phyloP scores from a whole-genome alignment of 2,888 invertebrate species.

The Matsumyia berberina region DNA sequence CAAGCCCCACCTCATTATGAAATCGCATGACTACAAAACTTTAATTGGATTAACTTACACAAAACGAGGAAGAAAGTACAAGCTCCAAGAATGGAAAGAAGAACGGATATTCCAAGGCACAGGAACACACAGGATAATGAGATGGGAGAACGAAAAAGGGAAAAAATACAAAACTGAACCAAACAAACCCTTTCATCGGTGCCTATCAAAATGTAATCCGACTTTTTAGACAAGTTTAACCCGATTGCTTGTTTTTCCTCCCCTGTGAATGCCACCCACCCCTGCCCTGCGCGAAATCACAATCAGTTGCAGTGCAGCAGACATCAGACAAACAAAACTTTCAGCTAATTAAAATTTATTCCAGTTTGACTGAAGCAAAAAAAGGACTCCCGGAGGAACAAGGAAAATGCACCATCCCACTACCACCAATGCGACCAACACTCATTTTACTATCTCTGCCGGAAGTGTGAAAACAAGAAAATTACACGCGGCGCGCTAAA shows the following conservation, averaged over 20 bases:
- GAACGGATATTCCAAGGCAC: slow-evolving; percentile 62
- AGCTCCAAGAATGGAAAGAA: slow-evolving; percentile 35
- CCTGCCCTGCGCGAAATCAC: slow-evolving; percentile 27
- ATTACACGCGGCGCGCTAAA: slow-evolving; percentile 13
- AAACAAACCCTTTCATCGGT: slow-evolving; percentile 58
- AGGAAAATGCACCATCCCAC: slow-evolving; percentile 12
- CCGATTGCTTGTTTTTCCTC: slow-evolving; percentile 35
- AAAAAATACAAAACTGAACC: neutral
- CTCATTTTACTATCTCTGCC: slow-evolving; percentile 32
- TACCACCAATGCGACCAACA: too few species aligned
- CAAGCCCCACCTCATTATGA: slow-evolving; percentile 46
- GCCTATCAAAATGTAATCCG: slow-evolving; percentile 72
- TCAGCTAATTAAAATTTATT: slow-evolving; percentile 74
- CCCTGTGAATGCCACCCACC: too few species aligned
- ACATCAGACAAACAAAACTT: slow-evolving; percentile 68
- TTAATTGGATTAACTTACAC: slow-evolving; percentile 76
- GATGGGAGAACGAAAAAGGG: slow-evolving; percentile 41
- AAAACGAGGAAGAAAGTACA: slow-evolving; percentile 55
- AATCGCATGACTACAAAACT: slow-evolving; percentile 73
- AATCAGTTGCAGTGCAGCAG: slow-evolving; percentile 57
- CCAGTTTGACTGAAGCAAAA: slow-evolving; percentile 60
- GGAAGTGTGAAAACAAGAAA: slow-evolving; percentile 53
- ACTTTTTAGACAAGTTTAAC: slow-evolving; percentile 73
- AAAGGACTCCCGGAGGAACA: slow-evolving; percentile 1
- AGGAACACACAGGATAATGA: slow-evolving; percentile 68